These are phyloP conservation scores for Pseudachorutes palmiensis DNA, from an alignment of 1,140 invertebrate species.

Conservation along the genomic window DNA sequence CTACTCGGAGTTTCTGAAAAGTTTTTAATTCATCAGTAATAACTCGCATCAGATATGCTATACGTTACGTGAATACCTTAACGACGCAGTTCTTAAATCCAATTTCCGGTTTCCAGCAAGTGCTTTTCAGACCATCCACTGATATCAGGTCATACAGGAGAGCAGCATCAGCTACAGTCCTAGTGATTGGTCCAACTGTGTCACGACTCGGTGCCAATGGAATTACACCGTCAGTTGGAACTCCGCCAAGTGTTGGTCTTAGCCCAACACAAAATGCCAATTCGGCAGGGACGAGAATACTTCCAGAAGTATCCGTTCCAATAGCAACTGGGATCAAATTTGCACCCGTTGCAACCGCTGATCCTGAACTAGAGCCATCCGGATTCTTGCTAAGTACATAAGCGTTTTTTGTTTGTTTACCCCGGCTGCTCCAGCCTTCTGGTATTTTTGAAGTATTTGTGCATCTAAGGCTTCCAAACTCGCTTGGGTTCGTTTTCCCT, in stretches of 20 bases:
- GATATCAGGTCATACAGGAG: slow-evolving; percentile 10
- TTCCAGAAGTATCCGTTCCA: slow-evolving; percentile 25
- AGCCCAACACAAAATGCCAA: neutral
- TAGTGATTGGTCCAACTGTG: slow-evolving; percentile 14
- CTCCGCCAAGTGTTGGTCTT: slow-evolving; percentile 8
- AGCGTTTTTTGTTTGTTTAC: slow-evolving; percentile 18
- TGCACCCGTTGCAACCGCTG: slow-evolving; percentile 13
- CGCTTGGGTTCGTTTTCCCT: slow-evolving; percentile 15
- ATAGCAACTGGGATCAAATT: slow-evolving; percentile 14
- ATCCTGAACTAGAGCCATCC: slow-evolving; percentile 14
- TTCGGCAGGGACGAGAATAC: slow-evolving; percentile 4
- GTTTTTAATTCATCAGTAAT: neutral
- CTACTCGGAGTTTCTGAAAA: neutral
- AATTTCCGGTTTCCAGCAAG: neutral
- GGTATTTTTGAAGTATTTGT: slow-evolving; percentile 13
- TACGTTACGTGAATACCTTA: neutral
- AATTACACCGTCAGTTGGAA: slow-evolving; percentile 16
- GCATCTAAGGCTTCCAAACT: slow-evolving; percentile 13
- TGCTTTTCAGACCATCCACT: neutral
- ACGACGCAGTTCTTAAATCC: neutral
- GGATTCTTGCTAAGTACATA: slow-evolving; percentile 13
- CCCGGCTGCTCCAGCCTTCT: slow-evolving; percentile 22
- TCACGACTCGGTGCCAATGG: slow-evolving; percentile 16
- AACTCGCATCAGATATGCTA: neutral
- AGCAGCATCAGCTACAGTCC: slow-evolving; percentile 10